A percentile compares a stretch with the other conserved stretches of the same genome.
Evolutionary conservation across 2,113 vertebrate genomes (phyloP).

Genomic region (Pelecanus crispus): DNA sequence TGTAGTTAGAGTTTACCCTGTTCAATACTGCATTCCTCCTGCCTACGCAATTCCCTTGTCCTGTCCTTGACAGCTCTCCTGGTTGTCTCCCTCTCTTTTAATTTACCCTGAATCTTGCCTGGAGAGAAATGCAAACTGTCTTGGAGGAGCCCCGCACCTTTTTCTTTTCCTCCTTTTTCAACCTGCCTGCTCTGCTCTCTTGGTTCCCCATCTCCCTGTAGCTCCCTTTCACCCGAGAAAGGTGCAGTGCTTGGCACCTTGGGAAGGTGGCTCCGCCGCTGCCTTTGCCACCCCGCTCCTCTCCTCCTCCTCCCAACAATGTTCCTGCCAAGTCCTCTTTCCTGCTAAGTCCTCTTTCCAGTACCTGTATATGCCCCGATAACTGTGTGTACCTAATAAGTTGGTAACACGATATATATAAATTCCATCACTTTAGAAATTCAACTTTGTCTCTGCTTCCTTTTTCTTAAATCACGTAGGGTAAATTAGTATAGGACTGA

Average conservation of each 20-base stretch:
- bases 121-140: not conserved
- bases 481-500: not conserved
- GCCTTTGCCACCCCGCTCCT: not conserved
- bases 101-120: not conserved
- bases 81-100: not conserved
- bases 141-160: not conserved
- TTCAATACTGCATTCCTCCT: not conserved
- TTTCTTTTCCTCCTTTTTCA: not conserved
- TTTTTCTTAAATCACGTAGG: not conserved
- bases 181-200: rapidly evolving
- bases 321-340: not conserved
- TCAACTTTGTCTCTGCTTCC: not conserved
- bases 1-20: no score
- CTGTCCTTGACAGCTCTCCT: not conserved
- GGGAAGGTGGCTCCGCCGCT: rapidly evolving
- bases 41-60: not conserved
- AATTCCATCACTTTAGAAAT: not conserved
- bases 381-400: not conserved
- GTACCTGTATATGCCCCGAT: not conserved
- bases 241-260: rapidly evolving
- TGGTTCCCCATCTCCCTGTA: not conserved
- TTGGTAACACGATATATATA: not conserved
- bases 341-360: not conserved
- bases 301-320: not conserved
- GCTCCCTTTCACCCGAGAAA: no score